Percentiles rank a stretch among this genome's conserved stretches.
phyloP scores from a whole-genome alignment of 35 echinoderm and acorn worm species.

The Heliocidaris erythrogramma region DNA sequence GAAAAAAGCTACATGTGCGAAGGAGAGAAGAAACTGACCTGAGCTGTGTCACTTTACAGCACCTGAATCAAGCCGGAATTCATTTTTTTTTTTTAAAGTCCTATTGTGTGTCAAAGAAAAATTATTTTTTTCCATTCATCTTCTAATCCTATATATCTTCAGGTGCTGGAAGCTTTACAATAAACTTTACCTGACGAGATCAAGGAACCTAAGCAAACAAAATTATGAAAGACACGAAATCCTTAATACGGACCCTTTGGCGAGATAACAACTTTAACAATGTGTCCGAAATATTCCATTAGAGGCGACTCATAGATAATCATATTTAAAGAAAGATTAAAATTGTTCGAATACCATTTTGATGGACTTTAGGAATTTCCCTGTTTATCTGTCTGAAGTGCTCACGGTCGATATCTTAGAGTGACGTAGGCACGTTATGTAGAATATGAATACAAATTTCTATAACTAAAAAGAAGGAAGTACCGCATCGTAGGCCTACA shows the following conservation, averaged over 20 bases:
- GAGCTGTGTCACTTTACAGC: no score
- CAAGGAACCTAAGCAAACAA: neutral
- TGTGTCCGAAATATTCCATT: neutral
- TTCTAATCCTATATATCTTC: neutral
- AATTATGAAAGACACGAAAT: neutral
- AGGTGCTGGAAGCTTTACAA: neutral
- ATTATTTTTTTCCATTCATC: no score
- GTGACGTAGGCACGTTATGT: neutral
- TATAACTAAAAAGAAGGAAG: neutral
- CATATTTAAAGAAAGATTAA: neutral
- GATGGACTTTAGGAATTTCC: neutral
- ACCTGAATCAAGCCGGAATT: no score
- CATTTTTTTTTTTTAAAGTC: no score
- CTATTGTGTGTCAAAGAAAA: no score
- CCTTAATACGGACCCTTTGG: neutral
- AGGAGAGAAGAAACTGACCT: no score
- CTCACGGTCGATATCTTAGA: neutral
- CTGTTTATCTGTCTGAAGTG: neutral
- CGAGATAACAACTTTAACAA: conserved; percentile 1
- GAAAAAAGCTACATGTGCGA: no score
- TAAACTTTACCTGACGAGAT: neutral
- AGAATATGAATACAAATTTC: neutral
- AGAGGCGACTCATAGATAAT: neutral
- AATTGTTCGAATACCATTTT: neutral
- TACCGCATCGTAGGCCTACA: neutral